A percentile compares a stretch with the other conserved stretches of the same genome.
phyloP scores from a whole-genome alignment of 2,888 invertebrate genomes.

The Andrena dorsata region DNA sequence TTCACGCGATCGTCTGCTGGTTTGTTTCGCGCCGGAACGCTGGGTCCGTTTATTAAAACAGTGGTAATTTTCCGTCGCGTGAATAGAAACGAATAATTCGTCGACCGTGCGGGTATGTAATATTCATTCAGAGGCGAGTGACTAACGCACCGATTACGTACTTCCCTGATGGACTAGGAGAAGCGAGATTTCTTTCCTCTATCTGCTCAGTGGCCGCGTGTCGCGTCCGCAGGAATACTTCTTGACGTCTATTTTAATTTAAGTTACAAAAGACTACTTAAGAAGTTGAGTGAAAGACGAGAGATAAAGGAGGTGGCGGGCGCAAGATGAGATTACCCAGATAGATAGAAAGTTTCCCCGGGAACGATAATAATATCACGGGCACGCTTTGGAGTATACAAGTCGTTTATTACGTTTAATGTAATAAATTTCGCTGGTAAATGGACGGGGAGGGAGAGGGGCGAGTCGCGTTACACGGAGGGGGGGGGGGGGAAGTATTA shows the following conservation, averaged over 20 bases:
- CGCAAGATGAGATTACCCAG: conserved; percentile 67
- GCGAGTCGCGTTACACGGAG: conserved; percentile 18
- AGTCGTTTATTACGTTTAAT: conserved; percentile 57
- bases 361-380: conserved; percentile 67
- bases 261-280: conserved; percentile 69
- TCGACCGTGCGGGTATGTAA: too few species aligned
- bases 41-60: too few species aligned
- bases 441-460: conserved; percentile 20
- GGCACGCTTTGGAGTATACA: conserved; percentile 45
- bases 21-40: neutral
- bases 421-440: conserved; percentile 54
- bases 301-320: conserved; percentile 65
- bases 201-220: neutral
- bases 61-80: too few species aligned
- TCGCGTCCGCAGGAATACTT: conserved; percentile 31
- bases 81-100: too few species aligned
- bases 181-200: conserved; percentile 5
- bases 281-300: conserved; percentile 65
- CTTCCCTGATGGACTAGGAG: too few species aligned
- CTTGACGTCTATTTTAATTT: conserved; percentile 68
- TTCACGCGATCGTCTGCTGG: conserved; percentile 28
- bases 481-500: conserved; percentile 14
- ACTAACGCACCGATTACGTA: neutral
- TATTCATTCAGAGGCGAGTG: too few species aligned
- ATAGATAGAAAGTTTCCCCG: conserved; percentile 67